Conservation (phyloP, 2,797 vertebrate species). For the Sorex maritimensis region DNA sequence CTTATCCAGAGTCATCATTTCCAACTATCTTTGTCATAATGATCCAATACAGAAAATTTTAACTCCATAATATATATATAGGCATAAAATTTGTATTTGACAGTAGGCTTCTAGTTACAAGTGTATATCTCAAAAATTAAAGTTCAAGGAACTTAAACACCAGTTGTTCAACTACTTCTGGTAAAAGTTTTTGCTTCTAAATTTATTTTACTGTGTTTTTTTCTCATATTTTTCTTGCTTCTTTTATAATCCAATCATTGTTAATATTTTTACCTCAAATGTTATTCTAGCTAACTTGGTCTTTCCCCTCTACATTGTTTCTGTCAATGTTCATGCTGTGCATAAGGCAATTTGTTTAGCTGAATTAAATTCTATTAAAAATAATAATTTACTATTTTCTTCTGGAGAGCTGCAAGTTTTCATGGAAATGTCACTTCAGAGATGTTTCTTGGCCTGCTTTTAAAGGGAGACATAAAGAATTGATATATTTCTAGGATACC, state of each 20-base stretch:
- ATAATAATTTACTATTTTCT: constrained; percentile 23
- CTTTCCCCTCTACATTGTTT: not conserved
- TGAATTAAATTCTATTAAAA: not conserved
- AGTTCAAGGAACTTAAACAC: not conserved
- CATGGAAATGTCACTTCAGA: not conserved
- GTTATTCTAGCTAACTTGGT: not conserved
- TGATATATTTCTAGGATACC: not conserved
- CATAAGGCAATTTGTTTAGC: constrained; percentile 1
- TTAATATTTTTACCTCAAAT: constrained; percentile 34
- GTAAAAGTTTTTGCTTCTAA: not conserved
- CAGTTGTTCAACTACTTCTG: constrained; percentile 9
- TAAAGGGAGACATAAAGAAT: not conserved
- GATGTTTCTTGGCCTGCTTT: not conserved
- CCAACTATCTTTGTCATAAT: no score
- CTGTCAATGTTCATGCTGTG: not conserved
- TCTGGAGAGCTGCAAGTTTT: not conserved
- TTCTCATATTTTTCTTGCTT: not conserved
- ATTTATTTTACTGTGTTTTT: constrained; percentile 19
- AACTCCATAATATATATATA: no score
- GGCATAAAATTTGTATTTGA: no score
- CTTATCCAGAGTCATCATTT: no score
- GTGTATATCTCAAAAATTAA: constrained; percentile 12
- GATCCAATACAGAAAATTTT: no score
- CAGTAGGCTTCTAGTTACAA: no score
- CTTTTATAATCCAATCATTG: constrained; percentile 5